Conservation (phyloP, 2,888 invertebrate species). For the Nomada ruficornis region DNA sequence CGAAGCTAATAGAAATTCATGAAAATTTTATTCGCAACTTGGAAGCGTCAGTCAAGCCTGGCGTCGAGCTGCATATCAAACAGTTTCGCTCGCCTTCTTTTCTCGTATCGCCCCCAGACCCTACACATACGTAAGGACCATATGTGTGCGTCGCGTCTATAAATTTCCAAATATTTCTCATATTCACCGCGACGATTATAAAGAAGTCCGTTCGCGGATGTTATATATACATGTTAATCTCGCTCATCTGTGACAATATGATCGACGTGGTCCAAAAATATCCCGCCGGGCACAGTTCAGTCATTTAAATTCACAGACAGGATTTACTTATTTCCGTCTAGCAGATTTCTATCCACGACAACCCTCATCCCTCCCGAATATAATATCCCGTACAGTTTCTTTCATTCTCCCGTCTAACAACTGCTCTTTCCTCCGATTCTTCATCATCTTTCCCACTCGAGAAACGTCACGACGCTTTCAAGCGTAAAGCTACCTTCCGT, state of each 20-base stretch:
- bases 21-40: slow-evolving; percentile 84
- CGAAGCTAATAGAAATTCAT: slow-evolving; percentile 84
- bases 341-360: background rate
- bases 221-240: slow-evolving; percentile 13
- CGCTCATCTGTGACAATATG: background rate
- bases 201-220: slow-evolving; percentile 7
- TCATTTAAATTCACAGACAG: slow-evolving; percentile 11
- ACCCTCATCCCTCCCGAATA: background rate
- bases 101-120: slow-evolving; percentile 27
- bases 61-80: slow-evolving; percentile 82
- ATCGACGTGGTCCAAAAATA: slow-evolving; percentile 35
- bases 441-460: slow-evolving; percentile 7
- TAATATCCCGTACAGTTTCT: background rate
- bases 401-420: too few species aligned
- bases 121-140: slow-evolving; percentile 4
- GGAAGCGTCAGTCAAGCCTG: slow-evolving; percentile 83
- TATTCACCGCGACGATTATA: slow-evolving; percentile 15
- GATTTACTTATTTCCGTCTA: background rate
- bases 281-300: background rate
- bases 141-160: slow-evolving; percentile 13
- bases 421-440: background rate
- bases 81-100: slow-evolving; percentile 67
- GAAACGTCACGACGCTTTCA: slow-evolving; percentile 7
- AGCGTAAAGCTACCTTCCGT: background rate
- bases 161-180: background rate